Evolutionary conservation across 2,888 invertebrate genomes (phyloP), one percentile per base, ranked within the genome.

Genomic region (Liopterus haemorrhoidalis): DNA sequence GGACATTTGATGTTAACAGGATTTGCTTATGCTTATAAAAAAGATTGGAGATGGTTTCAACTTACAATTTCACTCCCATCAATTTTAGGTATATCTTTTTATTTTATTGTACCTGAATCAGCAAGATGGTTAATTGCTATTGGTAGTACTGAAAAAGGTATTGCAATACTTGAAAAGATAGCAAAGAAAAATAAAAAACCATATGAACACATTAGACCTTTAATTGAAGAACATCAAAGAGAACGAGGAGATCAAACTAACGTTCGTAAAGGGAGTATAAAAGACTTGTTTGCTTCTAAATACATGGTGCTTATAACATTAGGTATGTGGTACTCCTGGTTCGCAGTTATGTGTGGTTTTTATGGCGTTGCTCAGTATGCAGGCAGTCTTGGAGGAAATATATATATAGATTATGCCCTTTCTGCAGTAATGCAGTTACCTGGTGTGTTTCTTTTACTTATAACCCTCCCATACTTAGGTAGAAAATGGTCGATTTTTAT

Each of bases 311-410:
- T 72, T 21, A 83, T 85, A 57, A 85, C 86, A 0, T 59, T 85
- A 2, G 79, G 79, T 28, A 82, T 87, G 59, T 79, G 80, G 55
- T 82, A 80, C 63, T 82, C 83, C 61, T 90, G 89, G 92, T 73
- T 86, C 41, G 85, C 86, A 1, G 85, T 88, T 48, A 89, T 90
- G 2, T 74, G 92, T 61, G 85, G 88, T 53, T 88, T 91, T 68
- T 94, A 88, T 60, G 91, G 91, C 0, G 80, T 91, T n/a, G 82
- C 87, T 0, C 86, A 90, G 62, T 89, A 85, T 64, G 81, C 87
- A 43, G 83, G 85, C 0, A 79, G 85, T 55, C 72, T 87, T 3
- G 83, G 82, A 1, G 89, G 89, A 2, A 73, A 89, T 57, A 84
- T 89, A 48, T 92, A 89, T 64, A 60, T 81, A 3, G 92, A 90